phyloP scores from a whole-genome alignment of 2,113 vertebrate species.

The Xenus cinereus region DNA sequence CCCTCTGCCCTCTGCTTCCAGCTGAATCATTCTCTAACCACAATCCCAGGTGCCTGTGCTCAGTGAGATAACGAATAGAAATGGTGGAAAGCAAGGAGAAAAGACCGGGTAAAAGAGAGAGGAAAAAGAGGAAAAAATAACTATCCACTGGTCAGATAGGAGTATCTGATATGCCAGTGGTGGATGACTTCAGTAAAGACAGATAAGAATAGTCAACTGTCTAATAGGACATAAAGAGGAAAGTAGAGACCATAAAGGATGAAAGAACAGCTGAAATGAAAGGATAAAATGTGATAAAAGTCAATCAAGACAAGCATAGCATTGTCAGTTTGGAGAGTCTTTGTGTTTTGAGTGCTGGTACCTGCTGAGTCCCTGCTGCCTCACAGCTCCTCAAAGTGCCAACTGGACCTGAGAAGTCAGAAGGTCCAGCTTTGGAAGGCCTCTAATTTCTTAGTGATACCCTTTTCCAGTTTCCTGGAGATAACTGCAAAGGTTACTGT shows the following conservation, averaged over 20 bases:
- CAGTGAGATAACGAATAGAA: not conserved
- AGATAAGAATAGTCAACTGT: not conserved
- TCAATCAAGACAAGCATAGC: not conserved
- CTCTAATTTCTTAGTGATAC: not conserved
- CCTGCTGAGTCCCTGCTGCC: not conserved
- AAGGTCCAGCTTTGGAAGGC: not conserved
- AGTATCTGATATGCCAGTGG: not conserved
- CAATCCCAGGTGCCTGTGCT: not conserved
- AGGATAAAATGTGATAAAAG: not conserved
- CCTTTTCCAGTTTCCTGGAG: not conserved
- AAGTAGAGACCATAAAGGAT: not conserved
- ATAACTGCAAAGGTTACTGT: not conserved
- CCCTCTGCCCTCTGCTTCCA: conserved; percentile 1
- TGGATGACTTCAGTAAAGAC: not conserved
- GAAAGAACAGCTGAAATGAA: not conserved
- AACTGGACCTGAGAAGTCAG: not conserved
- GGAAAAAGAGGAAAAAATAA: not conserved
- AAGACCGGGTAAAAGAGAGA: not conserved
- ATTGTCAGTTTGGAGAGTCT: not conserved
- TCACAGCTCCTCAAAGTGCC: not conserved
- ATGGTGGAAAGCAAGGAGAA: not conserved
- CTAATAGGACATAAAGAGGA: not conserved
- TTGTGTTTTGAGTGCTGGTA: not conserved
- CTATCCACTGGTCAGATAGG: not conserved
- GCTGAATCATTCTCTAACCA: not conserved